Percentiles rank a stretch among this genome's conserved stretches.
These are phyloP conservation scores for Eptesicus fuscus DNA, from an alignment of 2,113 vertebrate species.

Conservation along the genomic window DNA sequence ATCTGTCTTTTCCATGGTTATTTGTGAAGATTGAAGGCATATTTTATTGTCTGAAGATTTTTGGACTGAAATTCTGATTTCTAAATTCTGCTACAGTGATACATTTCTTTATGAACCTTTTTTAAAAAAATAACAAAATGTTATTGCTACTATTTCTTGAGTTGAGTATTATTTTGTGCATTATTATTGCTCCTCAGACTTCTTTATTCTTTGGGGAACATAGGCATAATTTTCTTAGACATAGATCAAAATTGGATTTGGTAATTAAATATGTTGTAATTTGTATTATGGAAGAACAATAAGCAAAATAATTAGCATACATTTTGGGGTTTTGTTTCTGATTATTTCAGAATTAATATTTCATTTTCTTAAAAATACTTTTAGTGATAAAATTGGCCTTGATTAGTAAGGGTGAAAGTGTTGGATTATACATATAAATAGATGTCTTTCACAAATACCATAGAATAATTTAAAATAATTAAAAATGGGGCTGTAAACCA, in stretches of 20 bases:
- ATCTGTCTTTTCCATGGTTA: background rate
- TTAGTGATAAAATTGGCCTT: background rate
- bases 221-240: background rate
- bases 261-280: background rate
- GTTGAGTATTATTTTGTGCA: background rate
- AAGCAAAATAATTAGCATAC: background rate
- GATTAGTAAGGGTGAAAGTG: background rate
- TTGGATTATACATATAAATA: background rate
- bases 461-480: background rate
- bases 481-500: no score
- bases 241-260: background rate
- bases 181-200: background rate
- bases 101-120: background rate
- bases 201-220: background rate
- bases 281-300: background rate
- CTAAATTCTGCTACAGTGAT: slow-evolving; percentile 6
- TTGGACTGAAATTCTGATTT: slow-evolving; percentile 34
- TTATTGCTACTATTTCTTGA: background rate
- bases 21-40: background rate
- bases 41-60: slow-evolving; percentile 18
- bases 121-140: background rate
- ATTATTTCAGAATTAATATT: slow-evolving; percentile 5
- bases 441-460: background rate
- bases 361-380: background rate
- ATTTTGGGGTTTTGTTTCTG: background rate